Base-by-base conservation (phyloP, 1,140 invertebrate genomes). In the Saxidomus purpurata region DNA sequence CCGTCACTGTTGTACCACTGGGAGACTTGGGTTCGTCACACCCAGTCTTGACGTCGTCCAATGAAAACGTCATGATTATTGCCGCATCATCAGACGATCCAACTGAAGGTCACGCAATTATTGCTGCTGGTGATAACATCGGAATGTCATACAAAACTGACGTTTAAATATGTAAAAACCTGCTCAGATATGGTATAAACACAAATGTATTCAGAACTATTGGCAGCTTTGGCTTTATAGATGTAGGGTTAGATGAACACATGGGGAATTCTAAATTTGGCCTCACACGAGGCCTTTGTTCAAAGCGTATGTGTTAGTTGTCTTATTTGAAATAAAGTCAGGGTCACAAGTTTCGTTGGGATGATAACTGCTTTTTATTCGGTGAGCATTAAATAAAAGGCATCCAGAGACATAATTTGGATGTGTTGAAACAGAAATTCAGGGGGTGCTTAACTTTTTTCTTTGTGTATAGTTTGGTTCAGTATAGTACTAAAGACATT, bases 171-270 rank as follows among this genome's bases (percentile, higher is more conserved):
- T 79, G 13, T 4, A 36, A 47, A 49, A 15, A 49, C 28, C 74
- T 77, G 40, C 40, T 77, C 74, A 13, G 9, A 77, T 77, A 38
- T 47, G 74, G 74, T 77, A 77, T 36, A 28, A 49, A 47, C 22
- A 17, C 6, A 71, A 49, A 28, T 49, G 28, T 77, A 77, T n/a
- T 38, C 74, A 25, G 74, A 52, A 77, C 47, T 31, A 77, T 38
- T 6, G 6, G 43, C 17, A 49, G 40, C 17, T 52, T 49, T 28
- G 43, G 40, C 47, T 52, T 49, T 49, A 52, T 47, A 52, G 47
- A n/a, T 52, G 15, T 22, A 4, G 17, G 11, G n/a, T 22, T 43
- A 43, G 43, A 43, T 43, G 6, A 43, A 15, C 43, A 43, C 4
- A n/a, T n/a, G n/a, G n/a, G n/a, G n/a, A n/a, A n/a, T n/a, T n/a